Base-by-base conservation (phyloP, 1,140 invertebrate species). In the Centruroides vittatus region DNA sequence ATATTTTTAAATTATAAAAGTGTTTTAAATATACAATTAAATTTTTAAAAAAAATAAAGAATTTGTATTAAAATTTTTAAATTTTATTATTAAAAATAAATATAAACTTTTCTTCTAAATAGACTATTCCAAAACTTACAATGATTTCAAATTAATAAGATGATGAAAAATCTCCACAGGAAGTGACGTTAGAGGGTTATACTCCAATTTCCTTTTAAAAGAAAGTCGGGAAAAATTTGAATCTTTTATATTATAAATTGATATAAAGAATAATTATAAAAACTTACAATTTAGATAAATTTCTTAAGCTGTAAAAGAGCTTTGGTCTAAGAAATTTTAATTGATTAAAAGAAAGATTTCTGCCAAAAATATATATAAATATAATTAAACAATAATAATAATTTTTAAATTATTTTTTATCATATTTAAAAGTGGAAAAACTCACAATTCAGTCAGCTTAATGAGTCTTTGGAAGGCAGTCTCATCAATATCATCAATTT, bases 401-500 rank as follows among this genome's bases (percentile, higher is more conserved):
- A 41, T 41, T 41, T 41, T 41, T 6, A 0, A 41, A 41, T 41
- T 41, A 23, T 41, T 8, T 8, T 41, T 41, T 41, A 41, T 41
- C 23, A 23, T 23, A 23, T 23, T 23, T 23, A 41, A 41, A 41
- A 8, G 8, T 34, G 41, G n/a, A 48, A 49, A 4, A 47, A 66
- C 66, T 65, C 67, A 69, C 69, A 72, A 35, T 46, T 66, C 61
- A 12, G 59, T 57, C 10, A 72, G 49, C n/a, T 64, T 62, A 3
- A 49, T 13, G 7, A 64, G 35, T 23, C 50, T 57, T 9, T 60
- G 23, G 48, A 71, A 69, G 6, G 65, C 49, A 4, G 51, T n/a
- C 50, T 63, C 53, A n/a, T 66, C 57, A 10, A 70, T 68, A 3
- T 58, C 69, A 23, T 79, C 70, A 36, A 81, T 76, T 7, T 76